Evolutionary conservation across 2,797 vertebrate species (phyloP).

Genomic region (Siniperca scherzeri): DNA sequence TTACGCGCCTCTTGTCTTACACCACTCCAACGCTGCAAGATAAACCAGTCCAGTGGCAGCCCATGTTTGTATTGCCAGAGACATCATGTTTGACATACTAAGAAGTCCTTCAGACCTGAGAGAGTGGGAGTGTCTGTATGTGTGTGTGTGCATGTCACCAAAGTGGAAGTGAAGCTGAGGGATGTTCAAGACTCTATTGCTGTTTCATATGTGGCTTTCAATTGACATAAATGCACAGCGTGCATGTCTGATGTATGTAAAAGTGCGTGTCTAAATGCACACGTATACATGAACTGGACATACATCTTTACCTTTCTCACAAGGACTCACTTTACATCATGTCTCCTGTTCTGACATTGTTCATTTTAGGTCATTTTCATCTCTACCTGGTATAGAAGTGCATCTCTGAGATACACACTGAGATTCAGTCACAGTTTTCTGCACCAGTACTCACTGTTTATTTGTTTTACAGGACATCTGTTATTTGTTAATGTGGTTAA

Average conservation of each 20-base stretch:
- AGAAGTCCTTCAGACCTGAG: constrained; percentile 29
- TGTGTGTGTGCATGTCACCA: constrained; percentile 10
- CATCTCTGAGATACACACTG: background rate
- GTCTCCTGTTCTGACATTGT: background rate
- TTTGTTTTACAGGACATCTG: constrained; percentile 3
- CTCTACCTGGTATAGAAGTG: background rate
- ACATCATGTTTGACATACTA: constrained; percentile 45
- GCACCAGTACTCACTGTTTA: background rate
- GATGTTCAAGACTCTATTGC: background rate
- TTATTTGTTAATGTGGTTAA: constrained; percentile 4
- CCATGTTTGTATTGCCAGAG: constrained; percentile 48
- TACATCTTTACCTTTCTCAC: background rate
- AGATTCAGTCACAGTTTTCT: background rate
- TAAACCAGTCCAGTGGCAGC: constrained; percentile 52
- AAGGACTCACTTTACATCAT: background rate
- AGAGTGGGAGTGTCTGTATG: background rate
- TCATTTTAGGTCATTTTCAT: background rate
- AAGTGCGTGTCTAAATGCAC: background rate
- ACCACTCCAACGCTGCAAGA: constrained; percentile 34
- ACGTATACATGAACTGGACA: background rate
- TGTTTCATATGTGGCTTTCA: background rate
- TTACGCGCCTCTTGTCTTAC: constrained; percentile 63
- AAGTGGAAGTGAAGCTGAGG: background rate
- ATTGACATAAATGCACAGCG: background rate
- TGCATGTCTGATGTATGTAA: background rate